These are phyloP conservation scores for Andrena bicolor DNA, from an alignment of 2,888 invertebrate species.

Conservation along the genomic window DNA sequence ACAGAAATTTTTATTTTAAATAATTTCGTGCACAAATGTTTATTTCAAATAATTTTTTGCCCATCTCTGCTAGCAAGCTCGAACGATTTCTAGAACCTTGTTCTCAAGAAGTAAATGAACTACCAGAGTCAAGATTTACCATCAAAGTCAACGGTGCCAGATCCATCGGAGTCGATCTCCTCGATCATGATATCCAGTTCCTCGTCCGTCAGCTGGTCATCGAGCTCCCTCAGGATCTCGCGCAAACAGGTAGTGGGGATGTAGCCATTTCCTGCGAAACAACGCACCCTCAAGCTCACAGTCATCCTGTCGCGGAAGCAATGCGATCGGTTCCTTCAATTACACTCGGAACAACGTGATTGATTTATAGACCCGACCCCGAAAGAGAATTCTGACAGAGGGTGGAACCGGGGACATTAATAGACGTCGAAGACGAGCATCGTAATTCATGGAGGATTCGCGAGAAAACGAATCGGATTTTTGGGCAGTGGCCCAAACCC, in stretches of 20 bases:
- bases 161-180: constrained; percentile 99
- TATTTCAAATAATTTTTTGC: too few relatives aligned
- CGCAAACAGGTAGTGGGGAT: constrained; percentile 96
- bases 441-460: constrained; percentile 56
- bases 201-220: constrained; percentile 97
- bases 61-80: too few relatives aligned
- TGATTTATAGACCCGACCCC: not conserved
- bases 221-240: constrained; percentile 97
- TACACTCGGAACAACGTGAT: constrained; percentile 1
- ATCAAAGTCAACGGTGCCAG: constrained; percentile 99
- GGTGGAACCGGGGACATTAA: constrained; percentile 33
- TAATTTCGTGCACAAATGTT: too few relatives aligned
- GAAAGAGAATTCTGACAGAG: not conserved
- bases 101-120: not conserved
- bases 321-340: not conserved
- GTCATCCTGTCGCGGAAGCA: too few relatives aligned
- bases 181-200: constrained; percentile 99
- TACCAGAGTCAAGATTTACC: constrained; percentile 87
- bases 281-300: not conserved
- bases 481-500: constrained; percentile 46
- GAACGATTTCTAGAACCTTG: too few relatives aligned
- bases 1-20: too few relatives aligned
- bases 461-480: constrained; percentile 54
- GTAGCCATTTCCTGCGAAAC: constrained; percentile 91
- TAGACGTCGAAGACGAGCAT: constrained; percentile 35